Conservation (phyloP, 2,797 vertebrate species). For the Oceanodroma leucorhoa region DNA sequence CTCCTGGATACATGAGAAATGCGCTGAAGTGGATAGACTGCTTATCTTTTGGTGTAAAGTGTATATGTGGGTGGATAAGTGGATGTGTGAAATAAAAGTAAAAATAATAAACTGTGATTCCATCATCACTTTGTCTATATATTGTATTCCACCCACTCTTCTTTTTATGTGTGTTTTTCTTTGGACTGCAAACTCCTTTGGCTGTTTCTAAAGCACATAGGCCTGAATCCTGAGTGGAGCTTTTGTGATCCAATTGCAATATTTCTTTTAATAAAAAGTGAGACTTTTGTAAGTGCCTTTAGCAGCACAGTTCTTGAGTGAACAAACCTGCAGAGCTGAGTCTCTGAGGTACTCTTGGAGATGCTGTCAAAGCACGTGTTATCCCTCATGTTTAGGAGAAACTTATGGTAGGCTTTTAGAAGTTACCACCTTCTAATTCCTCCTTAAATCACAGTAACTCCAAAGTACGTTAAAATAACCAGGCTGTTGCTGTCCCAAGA, state of each 20-base stretch:
- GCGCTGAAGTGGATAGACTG: rapidly evolving
- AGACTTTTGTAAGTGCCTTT: not conserved
- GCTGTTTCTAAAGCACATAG: not conserved
- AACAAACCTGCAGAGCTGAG: not conserved
- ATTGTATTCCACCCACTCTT: not conserved
- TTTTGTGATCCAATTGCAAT: not conserved
- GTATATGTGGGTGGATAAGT: not conserved
- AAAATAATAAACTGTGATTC: not conserved
- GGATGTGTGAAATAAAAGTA: not conserved
- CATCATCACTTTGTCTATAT: not conserved
- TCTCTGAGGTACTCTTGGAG: not conserved
- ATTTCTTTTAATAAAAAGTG: not conserved
- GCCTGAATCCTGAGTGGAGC: not conserved
- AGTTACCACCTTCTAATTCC: not conserved
- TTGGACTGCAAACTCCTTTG: not conserved
- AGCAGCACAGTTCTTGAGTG: not conserved
- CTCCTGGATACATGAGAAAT: not conserved
- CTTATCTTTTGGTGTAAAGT: not conserved
- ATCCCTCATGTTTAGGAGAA: not conserved
- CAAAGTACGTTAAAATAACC: not conserved
- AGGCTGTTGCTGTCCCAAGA: not conserved
- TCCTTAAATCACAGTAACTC: not conserved
- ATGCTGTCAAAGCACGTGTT: not conserved
- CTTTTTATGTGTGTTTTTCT: not conserved
- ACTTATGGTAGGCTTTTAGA: not conserved